These are phyloP conservation scores for Iguana delicatissima DNA, from an alignment of 2,797 vertebrate species.

Conservation along the genomic window DNA sequence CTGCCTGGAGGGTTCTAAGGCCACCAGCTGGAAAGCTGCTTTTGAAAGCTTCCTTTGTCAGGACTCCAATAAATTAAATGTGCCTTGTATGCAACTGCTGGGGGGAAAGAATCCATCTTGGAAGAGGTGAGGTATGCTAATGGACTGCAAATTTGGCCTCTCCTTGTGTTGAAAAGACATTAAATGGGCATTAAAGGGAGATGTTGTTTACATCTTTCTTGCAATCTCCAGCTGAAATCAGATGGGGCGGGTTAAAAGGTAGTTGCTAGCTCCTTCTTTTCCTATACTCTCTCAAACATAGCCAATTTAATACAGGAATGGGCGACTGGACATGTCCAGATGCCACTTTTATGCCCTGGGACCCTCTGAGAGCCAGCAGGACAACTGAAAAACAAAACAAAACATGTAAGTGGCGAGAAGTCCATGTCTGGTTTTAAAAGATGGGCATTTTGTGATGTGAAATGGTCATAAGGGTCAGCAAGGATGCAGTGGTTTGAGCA, in stretches of 20 bases:
- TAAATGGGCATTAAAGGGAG: background rate
- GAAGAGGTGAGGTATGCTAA: constrained; percentile 2
- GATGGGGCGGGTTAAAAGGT: background rate
- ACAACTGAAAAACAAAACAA: too few relatives aligned
- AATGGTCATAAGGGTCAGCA: too few relatives aligned
- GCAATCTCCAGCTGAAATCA: background rate
- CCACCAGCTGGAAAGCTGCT: background rate
- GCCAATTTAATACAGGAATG: background rate
- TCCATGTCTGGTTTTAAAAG: too few relatives aligned
- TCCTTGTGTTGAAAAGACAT: background rate
- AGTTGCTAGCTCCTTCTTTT: background rate
- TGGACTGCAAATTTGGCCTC: background rate
- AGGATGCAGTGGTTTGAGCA: too few relatives aligned
- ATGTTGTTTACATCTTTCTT: background rate
- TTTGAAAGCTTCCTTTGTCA: background rate
- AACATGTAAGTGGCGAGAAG: too few relatives aligned
- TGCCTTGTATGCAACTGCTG: background rate
- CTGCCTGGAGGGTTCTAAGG: background rate
- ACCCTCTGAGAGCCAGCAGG: too few relatives aligned
- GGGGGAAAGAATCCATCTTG: background rate
- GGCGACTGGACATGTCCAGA: background rate
- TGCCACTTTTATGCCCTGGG: too few relatives aligned
- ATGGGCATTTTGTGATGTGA: too few relatives aligned
- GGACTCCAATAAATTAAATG: constrained; percentile 11
- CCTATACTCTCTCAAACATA: background rate